Percentiles rank a stretch among this genome's conserved stretches.
phyloP scores from a whole-genome alignment of 1,140 invertebrate species.

The Holcopasites calliopsidis region DNA sequence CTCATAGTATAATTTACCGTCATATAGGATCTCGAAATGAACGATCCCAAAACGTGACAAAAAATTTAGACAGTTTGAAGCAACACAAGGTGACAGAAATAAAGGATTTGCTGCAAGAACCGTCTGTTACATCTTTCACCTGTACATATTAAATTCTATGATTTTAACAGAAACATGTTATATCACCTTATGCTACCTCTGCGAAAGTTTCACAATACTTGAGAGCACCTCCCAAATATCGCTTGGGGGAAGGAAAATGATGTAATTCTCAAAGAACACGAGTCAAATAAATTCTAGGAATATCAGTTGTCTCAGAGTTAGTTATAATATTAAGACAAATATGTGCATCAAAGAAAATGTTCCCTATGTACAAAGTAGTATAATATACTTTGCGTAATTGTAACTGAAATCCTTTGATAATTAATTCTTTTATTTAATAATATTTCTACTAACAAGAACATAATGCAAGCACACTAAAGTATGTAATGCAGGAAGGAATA shows the following conservation, averaged over 20 bases:
- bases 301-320: slow-evolving; percentile 31
- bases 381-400: slow-evolving; percentile 7
- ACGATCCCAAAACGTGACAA: slow-evolving; percentile 73
- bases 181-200: slow-evolving; percentile 76
- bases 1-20: slow-evolving; percentile 48
- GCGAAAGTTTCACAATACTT: slow-evolving; percentile 52
- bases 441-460: slow-evolving; percentile 15
- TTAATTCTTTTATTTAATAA: slow-evolving; percentile 20
- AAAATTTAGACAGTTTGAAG: slow-evolving; percentile 76
- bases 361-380: neutral
- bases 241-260: slow-evolving; percentile 43
- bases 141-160: neutral
- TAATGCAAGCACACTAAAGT: slow-evolving; percentile 57
- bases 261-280: slow-evolving; percentile 30
- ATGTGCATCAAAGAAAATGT: neutral
- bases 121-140: neutral
- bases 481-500: slow-evolving; percentile 75
- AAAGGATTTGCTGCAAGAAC: no score
- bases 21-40: slow-evolving; percentile 77
- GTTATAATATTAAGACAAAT: neutral
- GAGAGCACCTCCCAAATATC: slow-evolving; percentile 60
- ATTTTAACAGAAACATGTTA: neutral
- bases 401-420: slow-evolving; percentile 9
- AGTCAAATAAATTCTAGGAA: slow-evolving; percentile 6
- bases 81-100: slow-evolving; percentile 71